Evolutionary conservation across 2,113 vertebrate species (phyloP).

Genomic region (Gobio gobio): DNA sequence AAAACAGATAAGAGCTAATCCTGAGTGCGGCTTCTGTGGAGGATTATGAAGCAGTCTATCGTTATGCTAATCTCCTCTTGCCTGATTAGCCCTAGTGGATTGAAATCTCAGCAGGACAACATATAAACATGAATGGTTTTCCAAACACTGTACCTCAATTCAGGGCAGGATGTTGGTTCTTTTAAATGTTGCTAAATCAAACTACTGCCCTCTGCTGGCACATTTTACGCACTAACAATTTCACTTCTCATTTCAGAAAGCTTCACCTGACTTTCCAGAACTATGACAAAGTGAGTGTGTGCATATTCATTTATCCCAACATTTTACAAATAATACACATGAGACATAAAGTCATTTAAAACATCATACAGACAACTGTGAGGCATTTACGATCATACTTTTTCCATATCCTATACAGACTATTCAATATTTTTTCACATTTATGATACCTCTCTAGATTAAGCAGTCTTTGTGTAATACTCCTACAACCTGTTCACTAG

Average conservation of each 20-base stretch:
- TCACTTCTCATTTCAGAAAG: conserved; percentile 38
- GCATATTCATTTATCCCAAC: background rate
- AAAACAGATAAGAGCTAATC: conserved; percentile 27
- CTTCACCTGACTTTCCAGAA: conserved; percentile 37
- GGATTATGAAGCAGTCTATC: conserved; percentile 41
- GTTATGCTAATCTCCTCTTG: conserved; percentile 40
- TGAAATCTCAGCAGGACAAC: conserved; percentile 38
- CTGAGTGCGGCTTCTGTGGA: background rate
- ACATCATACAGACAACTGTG: background rate
- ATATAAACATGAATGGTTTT: conserved; percentile 12
- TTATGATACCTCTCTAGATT: background rate
- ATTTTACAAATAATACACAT: background rate
- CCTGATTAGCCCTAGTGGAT: conserved; percentile 36
- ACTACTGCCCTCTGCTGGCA: background rate
- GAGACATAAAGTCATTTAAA: background rate
- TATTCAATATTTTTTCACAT: background rate
- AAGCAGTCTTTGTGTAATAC: conserved; percentile 2
- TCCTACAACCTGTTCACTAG: background rate
- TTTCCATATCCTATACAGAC: background rate
- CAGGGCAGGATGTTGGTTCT: background rate
- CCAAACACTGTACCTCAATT: conserved; percentile 18
- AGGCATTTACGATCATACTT: background rate
- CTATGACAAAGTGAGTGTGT: conserved; percentile 75
- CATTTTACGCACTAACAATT: background rate
- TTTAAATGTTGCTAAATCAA: conserved; percentile 23